Evolutionary conservation across 1,140 invertebrate genomes (phyloP).

Genomic region (Bathynomus jamesi): DNA sequence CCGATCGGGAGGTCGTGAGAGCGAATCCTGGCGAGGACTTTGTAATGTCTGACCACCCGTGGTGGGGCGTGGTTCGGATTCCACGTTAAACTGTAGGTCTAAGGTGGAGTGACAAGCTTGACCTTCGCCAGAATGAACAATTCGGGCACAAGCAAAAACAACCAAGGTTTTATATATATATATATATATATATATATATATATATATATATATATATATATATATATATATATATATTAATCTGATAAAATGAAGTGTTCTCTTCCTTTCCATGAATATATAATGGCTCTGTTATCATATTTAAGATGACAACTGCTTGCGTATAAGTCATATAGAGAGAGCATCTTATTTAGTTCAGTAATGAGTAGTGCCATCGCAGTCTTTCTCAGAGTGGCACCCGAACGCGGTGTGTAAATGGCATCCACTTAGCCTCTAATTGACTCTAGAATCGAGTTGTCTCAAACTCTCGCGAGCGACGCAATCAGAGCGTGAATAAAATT

Average conservation of each 20-base stretch:
- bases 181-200: background rate
- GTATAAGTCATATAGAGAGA: background rate
- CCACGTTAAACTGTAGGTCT: background rate
- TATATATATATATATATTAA: background rate
- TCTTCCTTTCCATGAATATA: background rate
- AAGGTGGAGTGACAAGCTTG: background rate
- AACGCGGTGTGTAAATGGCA: background rate
- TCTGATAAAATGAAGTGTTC: background rate
- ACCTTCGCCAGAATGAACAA: background rate
- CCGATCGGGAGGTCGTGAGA: too few relatives aligned
- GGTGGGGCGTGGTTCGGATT: background rate
- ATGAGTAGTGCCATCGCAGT: background rate
- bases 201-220: background rate
- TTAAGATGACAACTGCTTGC: background rate
- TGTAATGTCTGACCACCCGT: too few relatives aligned
- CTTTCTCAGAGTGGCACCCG: background rate
- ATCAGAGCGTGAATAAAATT: background rate
- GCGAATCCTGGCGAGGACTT: too few relatives aligned
- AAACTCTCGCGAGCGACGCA: background rate
- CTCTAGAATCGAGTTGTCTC: background rate
- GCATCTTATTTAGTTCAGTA: background rate
- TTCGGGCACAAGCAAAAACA: background rate
- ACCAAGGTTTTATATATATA: background rate
- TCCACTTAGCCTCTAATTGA: background rate
- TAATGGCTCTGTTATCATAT: background rate